Conservation (phyloP, 2,113 vertebrate species). For the Paralichthys olivaceus region DNA sequence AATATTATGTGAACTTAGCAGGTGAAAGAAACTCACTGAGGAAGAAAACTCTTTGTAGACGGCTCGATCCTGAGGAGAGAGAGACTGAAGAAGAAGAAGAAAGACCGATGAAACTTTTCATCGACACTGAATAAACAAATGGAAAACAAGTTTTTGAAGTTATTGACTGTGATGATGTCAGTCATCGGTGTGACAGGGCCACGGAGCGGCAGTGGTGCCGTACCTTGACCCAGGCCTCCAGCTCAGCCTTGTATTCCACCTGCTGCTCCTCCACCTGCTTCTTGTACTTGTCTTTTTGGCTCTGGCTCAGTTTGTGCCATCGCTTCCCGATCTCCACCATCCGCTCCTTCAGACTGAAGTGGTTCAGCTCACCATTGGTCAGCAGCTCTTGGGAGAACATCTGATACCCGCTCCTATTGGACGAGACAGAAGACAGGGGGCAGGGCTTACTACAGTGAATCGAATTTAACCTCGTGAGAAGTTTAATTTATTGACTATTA, state of each 20-base stretch:
- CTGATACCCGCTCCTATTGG: constrained; percentile 85
- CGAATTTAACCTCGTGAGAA: too few relatives aligned
- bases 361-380: constrained; percentile 85
- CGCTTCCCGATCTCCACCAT: constrained; percentile 88
- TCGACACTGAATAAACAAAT: too few relatives aligned
- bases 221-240: constrained; percentile 86
- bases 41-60: constrained; percentile 83
- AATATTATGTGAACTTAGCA: not conserved
- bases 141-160: not conserved
- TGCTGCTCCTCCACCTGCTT: constrained; percentile 86
- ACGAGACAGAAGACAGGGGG: not conserved
- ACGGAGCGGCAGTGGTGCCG: too few relatives aligned
- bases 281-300: constrained; percentile 86
- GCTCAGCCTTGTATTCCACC: constrained; percentile 82
- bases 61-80: constrained; percentile 82
- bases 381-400: constrained; percentile 89
- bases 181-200: too few relatives aligned
- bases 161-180: not conserved
- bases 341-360: constrained; percentile 86
- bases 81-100: constrained; percentile 69
- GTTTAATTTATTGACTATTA: too few relatives aligned
- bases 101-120: not conserved
- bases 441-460: not conserved
- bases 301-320: constrained; percentile 85
- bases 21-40: constrained; percentile 70